Evolutionary conservation across 2,888 invertebrate species (phyloP), one percentile per base, ranked within the genome.

Genomic region (Netelia virgata): DNA sequence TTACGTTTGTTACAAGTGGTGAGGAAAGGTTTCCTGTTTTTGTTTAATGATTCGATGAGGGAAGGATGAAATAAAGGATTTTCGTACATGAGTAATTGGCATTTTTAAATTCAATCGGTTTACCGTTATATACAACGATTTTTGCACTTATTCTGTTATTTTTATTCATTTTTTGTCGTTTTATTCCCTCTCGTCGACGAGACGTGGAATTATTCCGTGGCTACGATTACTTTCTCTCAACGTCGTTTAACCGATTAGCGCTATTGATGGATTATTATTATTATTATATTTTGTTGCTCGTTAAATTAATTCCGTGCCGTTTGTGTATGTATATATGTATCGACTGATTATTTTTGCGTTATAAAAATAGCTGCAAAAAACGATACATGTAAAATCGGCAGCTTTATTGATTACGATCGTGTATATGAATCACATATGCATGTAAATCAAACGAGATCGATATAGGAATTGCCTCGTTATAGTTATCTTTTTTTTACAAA

Each of bases 31-130:
- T 47, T 5, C 0, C 47, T 16, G 18, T 78, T 78, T 47, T 10
- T 59, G 47, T 72, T 70, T n/a, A 47, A 61, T 76, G 75, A 53
- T 76, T 72, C 6, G 6, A 59, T 64, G 43, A 68, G 16, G 63
- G 20, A 61, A 66, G 20, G 28, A 74, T 64, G 28, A 53, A 36
- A 79, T 18, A 10, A 43, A 66, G 75, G 69, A 53, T 76, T 78
- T 63, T 69, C 57, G 20, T 59, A 53, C 61, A 55, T 47, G 50
- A 64, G 87, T 91, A 89, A 90, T 88, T 89, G 89, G 89, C 23
- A 57, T 87, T 87, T 90, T 57, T 64, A 16, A 36, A 8, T 64
- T 63, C 11, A 53, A 66, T 80, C 41, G 36, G 63, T 78, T 69
- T 28, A 73, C 61, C 63, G 64, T 53, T 18, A 28, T 23, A 64